Evolutionary conservation across 23 tunicate genomes (phyloP).

Genomic region (Corella eumyota): DNA sequence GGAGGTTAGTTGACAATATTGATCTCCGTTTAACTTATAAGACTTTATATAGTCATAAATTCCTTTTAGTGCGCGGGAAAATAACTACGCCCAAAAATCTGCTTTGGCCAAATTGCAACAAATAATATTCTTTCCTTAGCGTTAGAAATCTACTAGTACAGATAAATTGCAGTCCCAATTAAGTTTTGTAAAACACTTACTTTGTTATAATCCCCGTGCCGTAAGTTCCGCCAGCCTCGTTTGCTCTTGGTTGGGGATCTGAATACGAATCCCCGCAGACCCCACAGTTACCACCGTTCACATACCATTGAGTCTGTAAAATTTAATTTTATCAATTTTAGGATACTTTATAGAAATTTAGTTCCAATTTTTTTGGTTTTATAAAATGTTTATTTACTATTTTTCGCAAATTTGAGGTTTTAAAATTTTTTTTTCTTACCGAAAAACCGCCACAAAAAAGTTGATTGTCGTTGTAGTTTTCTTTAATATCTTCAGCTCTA

Average conservation of each 20-base stretch:
- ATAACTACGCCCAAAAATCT: too few relatives aligned
- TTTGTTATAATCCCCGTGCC: conserved; percentile 26
- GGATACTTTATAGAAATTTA: too few relatives aligned
- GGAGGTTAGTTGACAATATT: too few relatives aligned
- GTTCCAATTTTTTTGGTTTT: too few relatives aligned
- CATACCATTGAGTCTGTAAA: conserved; percentile 14
- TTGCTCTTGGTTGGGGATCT: conserved; percentile 8
- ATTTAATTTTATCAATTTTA: background rate
- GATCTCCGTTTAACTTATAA: too few relatives aligned
- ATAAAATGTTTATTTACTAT: background rate
- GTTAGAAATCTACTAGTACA: too few relatives aligned
- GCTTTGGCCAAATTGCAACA: too few relatives aligned
- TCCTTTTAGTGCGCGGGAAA: too few relatives aligned
- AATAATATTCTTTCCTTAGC: too few relatives aligned
- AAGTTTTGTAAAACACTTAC: background rate
- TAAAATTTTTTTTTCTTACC: conserved; percentile 1
- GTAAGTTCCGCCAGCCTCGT: conserved; percentile 62
- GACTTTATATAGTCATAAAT: too few relatives aligned
- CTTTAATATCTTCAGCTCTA: background rate
- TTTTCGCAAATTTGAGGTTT: background rate
- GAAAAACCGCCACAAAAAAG: conserved; percentile 45
- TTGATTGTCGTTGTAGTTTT: conserved; percentile 35
- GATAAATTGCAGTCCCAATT: too few relatives aligned
- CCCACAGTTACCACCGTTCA: conserved; percentile 43
- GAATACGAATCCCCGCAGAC: conserved; percentile 45